Evolutionary conservation across 2,113 vertebrate species (phyloP).

Genomic region (Rhynchomys soricoides): DNA sequence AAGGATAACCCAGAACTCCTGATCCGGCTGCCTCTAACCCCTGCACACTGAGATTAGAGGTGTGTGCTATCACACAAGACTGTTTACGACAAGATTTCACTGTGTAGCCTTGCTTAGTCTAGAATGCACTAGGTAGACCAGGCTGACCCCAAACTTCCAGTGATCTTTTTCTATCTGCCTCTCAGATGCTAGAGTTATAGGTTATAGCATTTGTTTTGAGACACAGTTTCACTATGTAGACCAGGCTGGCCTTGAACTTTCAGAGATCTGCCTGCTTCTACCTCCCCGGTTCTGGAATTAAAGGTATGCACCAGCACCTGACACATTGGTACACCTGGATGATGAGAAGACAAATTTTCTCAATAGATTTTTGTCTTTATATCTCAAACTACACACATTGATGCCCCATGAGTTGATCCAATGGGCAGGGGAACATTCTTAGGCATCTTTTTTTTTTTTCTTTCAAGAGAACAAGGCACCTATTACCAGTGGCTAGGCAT

Average conservation of each 20-base stretch:
- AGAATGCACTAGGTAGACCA: neutral
- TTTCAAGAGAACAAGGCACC: neutral
- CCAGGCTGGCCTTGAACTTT: neutral
- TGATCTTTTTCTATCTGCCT: neutral
- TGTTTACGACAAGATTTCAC: neutral
- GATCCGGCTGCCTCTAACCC: neutral
- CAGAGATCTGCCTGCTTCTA: neutral
- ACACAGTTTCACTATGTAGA: neutral
- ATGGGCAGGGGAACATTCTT: neutral
- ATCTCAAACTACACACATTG: neutral
- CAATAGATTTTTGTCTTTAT: neutral
- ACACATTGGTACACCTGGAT: neutral
- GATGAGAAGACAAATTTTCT: neutral
- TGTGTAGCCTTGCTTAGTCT: too few species aligned
- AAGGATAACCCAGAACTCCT: neutral
- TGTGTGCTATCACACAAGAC: too few species aligned
- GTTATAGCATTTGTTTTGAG: neutral
- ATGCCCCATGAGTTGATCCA: neutral
- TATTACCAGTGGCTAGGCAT: too few species aligned
- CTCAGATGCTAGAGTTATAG: neutral
- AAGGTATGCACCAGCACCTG: neutral
- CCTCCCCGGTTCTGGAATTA: neutral
- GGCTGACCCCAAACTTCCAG: neutral
- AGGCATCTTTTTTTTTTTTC: neutral
- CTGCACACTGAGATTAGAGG: neutral